Evolutionary conservation across 2,888 invertebrate species (phyloP), one percentile per base, ranked within the genome.

Genomic region (Trachelus stipa): DNA sequence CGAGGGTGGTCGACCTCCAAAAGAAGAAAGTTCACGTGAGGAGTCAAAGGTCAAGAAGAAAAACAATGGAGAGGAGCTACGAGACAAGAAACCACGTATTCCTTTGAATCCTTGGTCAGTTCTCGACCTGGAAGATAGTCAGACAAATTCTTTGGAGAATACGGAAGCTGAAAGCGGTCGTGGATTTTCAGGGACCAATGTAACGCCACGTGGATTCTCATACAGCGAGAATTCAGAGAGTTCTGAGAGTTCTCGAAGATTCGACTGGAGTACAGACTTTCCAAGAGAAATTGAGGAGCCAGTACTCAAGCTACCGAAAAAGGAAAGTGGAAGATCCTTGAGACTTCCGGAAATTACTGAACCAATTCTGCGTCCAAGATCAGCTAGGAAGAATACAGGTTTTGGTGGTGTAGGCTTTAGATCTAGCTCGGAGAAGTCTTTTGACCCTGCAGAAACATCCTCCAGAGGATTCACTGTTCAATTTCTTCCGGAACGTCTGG

Each of bases 401-500:
- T 88, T 88, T 77, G 88, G 56, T 56, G 9, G 56, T 56, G 6
- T 56, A 9, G 23, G 56, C 23, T 56, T 56, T 56, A 56, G 56
- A 56, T 71, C 71, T 12, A 71, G 9, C 0, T 33, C 33, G 33
- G 71, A 71, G 12, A 92, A 90, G 84, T 92, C 90, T 84, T 92
- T 91, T 81, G 92, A 81, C 83, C 85, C 3, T 86, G 88, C 77
- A 76, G 76, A 71, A 79, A 81, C 86, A 0, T 82, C 88, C 75
- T 90, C 75, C 89, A 84, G 92, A 88, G 83, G 91, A 79, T 87
- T 91, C 86, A 96, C 95, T 0, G 96, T 97, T 0, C 97, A 97
- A 89, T 94, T 96, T 87, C 92, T 97, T 73, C 97, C 97, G 0
- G 95, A 96, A 82, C 93, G 96, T 56, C 91, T 97, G 2, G 96